Percentiles rank a stretch among this genome's conserved stretches.
Conservation (phyloP, 2,113 vertebrate species). For the Eudyptes chrysolophus region DNA sequence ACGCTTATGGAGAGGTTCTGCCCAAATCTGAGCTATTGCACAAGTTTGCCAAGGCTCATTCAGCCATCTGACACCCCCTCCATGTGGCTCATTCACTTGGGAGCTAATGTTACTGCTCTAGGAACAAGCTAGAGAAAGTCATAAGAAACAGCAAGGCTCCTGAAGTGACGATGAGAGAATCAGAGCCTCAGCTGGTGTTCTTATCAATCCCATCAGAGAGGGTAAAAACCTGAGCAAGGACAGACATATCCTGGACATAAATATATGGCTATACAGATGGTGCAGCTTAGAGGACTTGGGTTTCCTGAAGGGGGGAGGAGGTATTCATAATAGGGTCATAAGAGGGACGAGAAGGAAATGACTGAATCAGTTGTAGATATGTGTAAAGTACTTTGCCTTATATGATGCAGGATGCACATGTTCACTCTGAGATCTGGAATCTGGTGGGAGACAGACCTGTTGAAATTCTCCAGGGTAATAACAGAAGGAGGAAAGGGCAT, state of each 20-base stretch:
- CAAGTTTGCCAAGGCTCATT: not conserved
- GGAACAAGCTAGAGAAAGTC: not conserved
- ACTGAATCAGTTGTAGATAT: constrained; percentile 4
- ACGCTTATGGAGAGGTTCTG: not conserved
- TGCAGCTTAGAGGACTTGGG: constrained; percentile 17
- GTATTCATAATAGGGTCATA: constrained; percentile 30
- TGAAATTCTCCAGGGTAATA: constrained; percentile 18
- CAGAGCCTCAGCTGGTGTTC: constrained; percentile 6
- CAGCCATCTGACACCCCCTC: not conserved
- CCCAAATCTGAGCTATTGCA: not conserved
- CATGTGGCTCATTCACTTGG: not conserved
- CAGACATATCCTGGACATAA: constrained; percentile 62
- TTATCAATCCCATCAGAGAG: constrained; percentile 7
- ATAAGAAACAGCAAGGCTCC: not conserved
- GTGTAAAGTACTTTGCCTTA: constrained; percentile 6
- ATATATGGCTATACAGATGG: constrained; percentile 49
- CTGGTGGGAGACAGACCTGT: constrained; percentile 9
- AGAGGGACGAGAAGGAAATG: constrained; percentile 59
- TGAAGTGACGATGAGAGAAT: not conserved
- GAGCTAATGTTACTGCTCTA: not conserved
- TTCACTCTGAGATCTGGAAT: constrained; percentile 31
- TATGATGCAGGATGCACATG: constrained; percentile 59
- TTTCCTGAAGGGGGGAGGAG: constrained; percentile 44
- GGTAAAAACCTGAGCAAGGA: constrained; percentile 37
- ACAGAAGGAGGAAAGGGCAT: constrained; percentile 27